Evolutionary conservation across 2,797 vertebrate species (phyloP).

Genomic region (Neosalanx taihuensis): DNA sequence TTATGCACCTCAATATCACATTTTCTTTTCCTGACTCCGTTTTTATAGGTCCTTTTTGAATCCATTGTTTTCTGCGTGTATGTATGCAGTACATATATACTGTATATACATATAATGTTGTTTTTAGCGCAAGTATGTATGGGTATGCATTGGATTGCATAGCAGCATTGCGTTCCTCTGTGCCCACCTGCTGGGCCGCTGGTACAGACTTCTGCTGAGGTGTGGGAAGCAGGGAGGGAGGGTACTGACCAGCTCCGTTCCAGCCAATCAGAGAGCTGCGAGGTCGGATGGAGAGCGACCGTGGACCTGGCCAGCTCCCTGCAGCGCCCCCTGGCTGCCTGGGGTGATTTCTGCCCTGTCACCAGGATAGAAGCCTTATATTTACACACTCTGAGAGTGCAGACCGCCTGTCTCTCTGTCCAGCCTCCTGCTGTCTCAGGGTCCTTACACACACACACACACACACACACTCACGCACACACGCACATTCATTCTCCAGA

Average conservation of each 20-base stretch:
- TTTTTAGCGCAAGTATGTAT: conserved; percentile 63
- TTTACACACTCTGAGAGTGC: conserved; percentile 58
- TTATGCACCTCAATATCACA: conserved; percentile 57
- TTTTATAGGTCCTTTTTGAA: conserved; percentile 62
- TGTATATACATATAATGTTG: too few relatives aligned
- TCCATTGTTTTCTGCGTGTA: conserved; percentile 63
- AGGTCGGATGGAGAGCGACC: background rate
- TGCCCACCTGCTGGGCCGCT: conserved; percentile 34
- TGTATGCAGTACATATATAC: conserved; percentile 56
- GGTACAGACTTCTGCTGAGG: conserved; percentile 38
- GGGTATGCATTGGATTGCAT: conserved; percentile 52
- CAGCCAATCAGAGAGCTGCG: background rate
- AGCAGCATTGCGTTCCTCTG: conserved; percentile 45
- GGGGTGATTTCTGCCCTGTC: conserved; percentile 32
- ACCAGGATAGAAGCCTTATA: conserved; percentile 50
- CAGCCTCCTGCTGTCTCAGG: conserved; percentile 72
- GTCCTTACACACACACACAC: conserved; percentile 51
- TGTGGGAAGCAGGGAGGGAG: conserved; percentile 47
- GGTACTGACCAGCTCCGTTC: conserved; percentile 28
- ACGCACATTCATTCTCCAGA: conserved; percentile 22
- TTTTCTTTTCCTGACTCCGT: conserved; percentile 53
- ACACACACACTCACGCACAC: conserved; percentile 23
- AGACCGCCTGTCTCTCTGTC: conserved; percentile 61
- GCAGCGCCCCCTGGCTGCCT: background rate
- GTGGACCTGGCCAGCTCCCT: background rate